Conservation (phyloP, 2,797 vertebrate genomes). For the Poeciliopsis turneri region DNA sequence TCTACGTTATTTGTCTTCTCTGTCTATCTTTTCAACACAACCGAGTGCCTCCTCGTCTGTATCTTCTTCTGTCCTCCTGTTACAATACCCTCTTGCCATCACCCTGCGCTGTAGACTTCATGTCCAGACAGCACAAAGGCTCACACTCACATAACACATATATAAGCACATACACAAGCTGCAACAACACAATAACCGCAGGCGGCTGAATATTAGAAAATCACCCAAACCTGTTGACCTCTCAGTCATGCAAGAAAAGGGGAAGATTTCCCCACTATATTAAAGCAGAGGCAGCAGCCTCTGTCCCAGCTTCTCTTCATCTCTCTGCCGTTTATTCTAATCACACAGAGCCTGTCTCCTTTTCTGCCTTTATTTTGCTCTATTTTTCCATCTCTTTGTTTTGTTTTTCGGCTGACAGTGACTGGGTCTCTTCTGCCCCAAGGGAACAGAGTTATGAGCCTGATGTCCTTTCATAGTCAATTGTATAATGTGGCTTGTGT, state of each 20-base stretch:
- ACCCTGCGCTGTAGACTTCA: conserved; percentile 51
- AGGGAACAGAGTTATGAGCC: conserved; percentile 82
- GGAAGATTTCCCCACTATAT: conserved; percentile 79
- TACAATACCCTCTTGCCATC: conserved; percentile 52
- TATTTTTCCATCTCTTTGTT: conserved; percentile 82
- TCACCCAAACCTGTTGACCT: conserved; percentile 80
- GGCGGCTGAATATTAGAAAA: conserved; percentile 90
- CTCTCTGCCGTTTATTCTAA: conserved; percentile 82
- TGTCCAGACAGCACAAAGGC: conserved; percentile 43
- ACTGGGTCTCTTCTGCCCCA: conserved; percentile 76
- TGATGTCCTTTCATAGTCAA: conserved; percentile 80
- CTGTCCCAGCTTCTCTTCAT: conserved; percentile 75
- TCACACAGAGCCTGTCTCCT: conserved; percentile 77
- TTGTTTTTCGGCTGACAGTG: conserved; percentile 80
- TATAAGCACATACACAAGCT: conserved; percentile 57
- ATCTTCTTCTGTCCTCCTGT: conserved; percentile 24
- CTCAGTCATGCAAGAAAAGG: conserved; percentile 70
- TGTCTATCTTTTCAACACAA: conserved; percentile 36
- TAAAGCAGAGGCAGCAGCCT: conserved; percentile 81
- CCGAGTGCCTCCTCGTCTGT: conserved; percentile 21
- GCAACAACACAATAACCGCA: conserved; percentile 80
- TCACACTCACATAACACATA: conserved; percentile 53
- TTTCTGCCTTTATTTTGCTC: conserved; percentile 77
- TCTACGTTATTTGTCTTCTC: conserved; percentile 6
- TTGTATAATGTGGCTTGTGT: conserved; percentile 76